Evolutionary conservation across 2,797 vertebrate genomes (phyloP), one percentile per base, ranked within the genome.

Genomic region (Protosalanx chinensis): DNA sequence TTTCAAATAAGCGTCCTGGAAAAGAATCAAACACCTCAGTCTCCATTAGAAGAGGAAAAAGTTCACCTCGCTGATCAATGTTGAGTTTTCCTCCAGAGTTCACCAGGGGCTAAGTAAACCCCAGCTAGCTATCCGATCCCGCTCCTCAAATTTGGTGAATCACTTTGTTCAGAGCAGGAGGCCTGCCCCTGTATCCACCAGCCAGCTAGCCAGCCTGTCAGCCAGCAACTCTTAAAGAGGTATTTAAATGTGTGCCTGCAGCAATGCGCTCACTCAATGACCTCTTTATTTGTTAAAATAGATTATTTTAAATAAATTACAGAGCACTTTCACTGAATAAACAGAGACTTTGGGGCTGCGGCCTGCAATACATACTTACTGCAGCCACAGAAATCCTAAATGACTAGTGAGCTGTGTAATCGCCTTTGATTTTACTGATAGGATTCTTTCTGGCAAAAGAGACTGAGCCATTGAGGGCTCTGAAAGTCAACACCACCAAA

Each of bases 231-330:
- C 90, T 91, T 91, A 91, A 93, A 91, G 94, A 94, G 92, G 88
- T 88, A 91, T 97, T 96, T 95, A 95, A 95, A 93, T 92, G 89
- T 91, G 93, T 72, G 94, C 94, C 94, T 96, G 94, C 92, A 93
- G 94, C 92, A 91, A 90, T 89, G 90, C 83, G 64, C 90, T 91
- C 87, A 90, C 84, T 99, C 95, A 99, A 98, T 97, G 94, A 94
- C 87, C 93, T 96, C 96, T 98, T 98, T 99, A 97, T 99, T 98
- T 97, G 95, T 94, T 95, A 96, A 95, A 97, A 98, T 97, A 96
- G 96, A 98, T 98, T 98, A 98, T 98, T 98, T 99, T 93, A 98
- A 98, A 98, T 97, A 98, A 98, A 98, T 99, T 98, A 98, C 95
- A 96, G 96, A 95, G 95, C 95, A 99, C 97, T 99, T 99, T 95